Evolutionary conservation across 2,797 vertebrate species (phyloP).

Genomic region (Artibeus jamaicensis): DNA sequence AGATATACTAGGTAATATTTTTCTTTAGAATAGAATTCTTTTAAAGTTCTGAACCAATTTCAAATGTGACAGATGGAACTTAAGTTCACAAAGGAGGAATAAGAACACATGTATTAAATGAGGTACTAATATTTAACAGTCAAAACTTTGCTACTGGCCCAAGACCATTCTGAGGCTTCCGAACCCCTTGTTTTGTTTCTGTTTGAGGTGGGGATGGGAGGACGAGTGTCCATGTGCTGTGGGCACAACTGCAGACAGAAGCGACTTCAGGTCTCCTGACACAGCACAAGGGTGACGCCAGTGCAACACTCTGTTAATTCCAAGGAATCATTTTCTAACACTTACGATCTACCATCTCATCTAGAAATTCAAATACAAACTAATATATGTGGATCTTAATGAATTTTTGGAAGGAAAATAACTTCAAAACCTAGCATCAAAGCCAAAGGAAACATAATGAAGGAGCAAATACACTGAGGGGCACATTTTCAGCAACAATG

Average conservation of each 20-base stretch:
- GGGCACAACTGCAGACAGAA: background rate
- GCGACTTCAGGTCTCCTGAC: background rate
- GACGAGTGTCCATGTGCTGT: accelerated
- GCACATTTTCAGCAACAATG: constrained; percentile 59
- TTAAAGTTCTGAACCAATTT: background rate
- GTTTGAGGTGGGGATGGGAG: background rate
- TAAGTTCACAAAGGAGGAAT: background rate
- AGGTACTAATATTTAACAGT: background rate
- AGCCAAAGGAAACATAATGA: constrained; percentile 60
- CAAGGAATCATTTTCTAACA: constrained; percentile 53
- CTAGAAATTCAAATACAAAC: constrained; percentile 67
- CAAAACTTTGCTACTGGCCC: background rate
- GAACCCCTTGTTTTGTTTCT: background rate
- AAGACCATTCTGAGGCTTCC: background rate
- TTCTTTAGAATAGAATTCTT: background rate
- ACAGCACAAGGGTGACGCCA: background rate
- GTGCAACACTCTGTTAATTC: constrained; percentile 31
- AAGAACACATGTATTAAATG: background rate
- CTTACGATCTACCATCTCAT: constrained; percentile 35
- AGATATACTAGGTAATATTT: background rate
- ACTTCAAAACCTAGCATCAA: constrained; percentile 53
- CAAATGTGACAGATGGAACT: background rate
- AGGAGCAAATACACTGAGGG: constrained; percentile 53
- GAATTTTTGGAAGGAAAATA: constrained; percentile 58
- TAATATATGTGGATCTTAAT: constrained; percentile 58